phyloP scores from a whole-genome alignment of 2,888 invertebrate genomes.

The Parnassius mnemosyne region DNA sequence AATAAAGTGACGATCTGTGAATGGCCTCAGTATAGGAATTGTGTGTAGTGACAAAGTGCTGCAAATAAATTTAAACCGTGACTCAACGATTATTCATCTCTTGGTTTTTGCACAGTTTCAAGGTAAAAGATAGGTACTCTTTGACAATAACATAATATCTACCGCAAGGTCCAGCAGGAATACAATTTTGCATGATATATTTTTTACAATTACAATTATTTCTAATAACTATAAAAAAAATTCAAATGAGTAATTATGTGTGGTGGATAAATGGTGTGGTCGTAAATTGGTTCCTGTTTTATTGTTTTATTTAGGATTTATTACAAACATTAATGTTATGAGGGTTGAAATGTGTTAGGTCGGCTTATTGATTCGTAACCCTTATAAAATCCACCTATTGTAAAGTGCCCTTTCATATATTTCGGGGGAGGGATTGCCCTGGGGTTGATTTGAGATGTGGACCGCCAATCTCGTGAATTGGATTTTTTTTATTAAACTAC shows the following conservation, averaged over 20 bases:
- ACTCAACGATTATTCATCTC: conserved; percentile 11
- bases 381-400: conserved; percentile 71
- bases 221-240: no score
- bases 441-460: conserved; percentile 49
- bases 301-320: conserved; percentile 30
- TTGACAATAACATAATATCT: conserved; percentile 9
- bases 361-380: conserved; percentile 69
- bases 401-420: conserved; percentile 64
- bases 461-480: conserved; percentile 48
- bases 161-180: neutral
- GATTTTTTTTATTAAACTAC: conserved; percentile 29
- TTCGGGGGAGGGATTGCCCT: conserved; percentile 57
- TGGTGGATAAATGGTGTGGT: neutral
- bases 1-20: conserved; percentile 31
- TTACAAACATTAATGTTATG: conserved; percentile 49
- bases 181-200: conserved; percentile 1
- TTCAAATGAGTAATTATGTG: no score
- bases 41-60: conserved; percentile 33
- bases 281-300: conserved; percentile 20
- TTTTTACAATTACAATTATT: neutral
- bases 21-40: conserved; percentile 22
- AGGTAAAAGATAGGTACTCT: conserved; percentile 17
- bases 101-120: conserved; percentile 8
- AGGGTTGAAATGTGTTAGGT: conserved; percentile 51
- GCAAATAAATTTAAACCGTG: conserved; percentile 7